These are phyloP conservation scores for Progne subis DNA, from an alignment of 2,113 vertebrate species.

Conservation along the genomic window DNA sequence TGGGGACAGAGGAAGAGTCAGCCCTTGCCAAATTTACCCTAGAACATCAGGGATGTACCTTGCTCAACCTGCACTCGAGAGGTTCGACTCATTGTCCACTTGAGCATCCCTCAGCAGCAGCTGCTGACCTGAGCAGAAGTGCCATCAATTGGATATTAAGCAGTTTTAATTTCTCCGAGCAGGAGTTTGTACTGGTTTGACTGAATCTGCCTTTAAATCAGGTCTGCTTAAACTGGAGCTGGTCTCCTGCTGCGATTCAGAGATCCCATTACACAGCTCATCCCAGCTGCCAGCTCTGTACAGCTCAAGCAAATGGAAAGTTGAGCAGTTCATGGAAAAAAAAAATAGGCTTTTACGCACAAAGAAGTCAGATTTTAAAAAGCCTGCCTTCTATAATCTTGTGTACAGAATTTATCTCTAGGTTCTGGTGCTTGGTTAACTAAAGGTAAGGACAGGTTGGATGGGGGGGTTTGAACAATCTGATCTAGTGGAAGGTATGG, in stretches of 20 bases:
- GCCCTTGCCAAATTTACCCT: background rate
- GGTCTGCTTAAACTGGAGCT: conserved; percentile 1
- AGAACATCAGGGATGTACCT: background rate
- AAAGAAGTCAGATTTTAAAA: background rate
- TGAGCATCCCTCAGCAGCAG: background rate
- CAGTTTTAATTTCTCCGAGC: background rate
- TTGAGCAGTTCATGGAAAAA: conserved; percentile 8
- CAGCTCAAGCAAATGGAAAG: conserved; percentile 8
- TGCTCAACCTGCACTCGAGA: background rate
- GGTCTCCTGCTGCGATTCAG: conserved; percentile 1
- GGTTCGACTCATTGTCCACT: background rate
- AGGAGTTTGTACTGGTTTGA: background rate
- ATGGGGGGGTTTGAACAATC: background rate
- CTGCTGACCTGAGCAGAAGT: background rate
- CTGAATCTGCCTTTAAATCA: background rate
- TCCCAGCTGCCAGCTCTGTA: conserved; percentile 11
- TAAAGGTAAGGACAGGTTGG: background rate
- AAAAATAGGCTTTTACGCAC: background rate
- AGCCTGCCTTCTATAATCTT: background rate
- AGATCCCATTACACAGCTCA: conserved; percentile 45
- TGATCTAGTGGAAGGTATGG: background rate
- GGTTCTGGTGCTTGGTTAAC: background rate
- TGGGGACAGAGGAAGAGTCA: background rate
- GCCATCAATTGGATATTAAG: background rate
- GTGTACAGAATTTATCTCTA: background rate